Evolutionary conservation across 2,113 vertebrate species (phyloP).

Genomic region (Hippocampus zosterae): DNA sequence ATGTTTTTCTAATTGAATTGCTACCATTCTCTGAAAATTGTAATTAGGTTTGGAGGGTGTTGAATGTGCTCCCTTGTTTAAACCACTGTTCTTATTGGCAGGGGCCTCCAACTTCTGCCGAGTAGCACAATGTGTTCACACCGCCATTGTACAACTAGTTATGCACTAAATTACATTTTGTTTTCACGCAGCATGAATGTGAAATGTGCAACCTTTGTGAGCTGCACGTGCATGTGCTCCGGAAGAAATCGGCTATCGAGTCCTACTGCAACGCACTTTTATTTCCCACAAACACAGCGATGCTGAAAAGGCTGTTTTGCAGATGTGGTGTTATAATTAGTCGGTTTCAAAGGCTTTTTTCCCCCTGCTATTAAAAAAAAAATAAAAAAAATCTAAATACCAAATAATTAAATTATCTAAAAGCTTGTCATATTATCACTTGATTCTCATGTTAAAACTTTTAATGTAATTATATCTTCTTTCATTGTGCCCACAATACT

Average conservation of each 20-base stretch:
- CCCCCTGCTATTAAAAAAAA: no score
- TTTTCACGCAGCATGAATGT: not conserved
- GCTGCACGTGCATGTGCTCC: not conserved
- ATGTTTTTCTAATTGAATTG: conserved; percentile 3
- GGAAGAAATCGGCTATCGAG: not conserved
- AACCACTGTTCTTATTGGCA: not conserved
- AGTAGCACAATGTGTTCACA: not conserved
- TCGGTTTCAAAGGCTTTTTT: no score
- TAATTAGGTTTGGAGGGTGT: not conserved
- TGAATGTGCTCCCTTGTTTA: not conserved
- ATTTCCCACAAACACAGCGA: not conserved
- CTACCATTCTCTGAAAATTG: no score
- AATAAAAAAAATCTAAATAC: no score
- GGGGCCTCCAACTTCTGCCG: not conserved
- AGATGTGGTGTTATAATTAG: no score
- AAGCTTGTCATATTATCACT: no score
- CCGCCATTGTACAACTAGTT: not conserved
- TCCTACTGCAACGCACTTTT: not conserved
- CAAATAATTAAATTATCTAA: no score
- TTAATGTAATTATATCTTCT: no score
- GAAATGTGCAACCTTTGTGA: not conserved
- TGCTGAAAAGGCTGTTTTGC: not conserved
- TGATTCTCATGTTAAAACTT: no score
- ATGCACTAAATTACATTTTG: not conserved
- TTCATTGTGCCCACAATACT: no score